phyloP scores from a whole-genome alignment of 2,888 invertebrate species.

The Calliopum simillimum region DNA sequence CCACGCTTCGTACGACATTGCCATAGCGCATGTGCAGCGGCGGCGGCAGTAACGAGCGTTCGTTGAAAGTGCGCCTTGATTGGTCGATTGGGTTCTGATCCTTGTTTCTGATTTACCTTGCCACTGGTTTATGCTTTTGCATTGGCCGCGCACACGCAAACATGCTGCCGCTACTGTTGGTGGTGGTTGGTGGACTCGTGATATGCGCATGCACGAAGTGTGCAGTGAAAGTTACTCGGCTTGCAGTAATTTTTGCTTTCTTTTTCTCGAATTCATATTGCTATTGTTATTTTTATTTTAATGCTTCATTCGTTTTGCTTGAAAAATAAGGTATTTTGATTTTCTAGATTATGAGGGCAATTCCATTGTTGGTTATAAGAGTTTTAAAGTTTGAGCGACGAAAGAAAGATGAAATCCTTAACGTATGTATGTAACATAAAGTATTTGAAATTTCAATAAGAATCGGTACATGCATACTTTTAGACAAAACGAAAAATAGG shows the following conservation, averaged over 20 bases:
- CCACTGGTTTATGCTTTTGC: neutral
- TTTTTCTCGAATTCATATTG: neutral
- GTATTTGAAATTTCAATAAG: no score
- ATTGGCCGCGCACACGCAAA: neutral
- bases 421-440: no score
- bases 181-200: slow-evolving; percentile 32
- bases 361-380: no score
- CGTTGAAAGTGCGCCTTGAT: slow-evolving; percentile 30
- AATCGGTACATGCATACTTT: no score
- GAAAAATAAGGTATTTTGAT: no score
- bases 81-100: slow-evolving; percentile 3
- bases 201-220: slow-evolving; percentile 40
- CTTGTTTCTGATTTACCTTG: neutral
- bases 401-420: no score
- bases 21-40: neutral
- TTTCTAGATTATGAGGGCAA: no score
- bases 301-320: no score
- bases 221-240: slow-evolving; percentile 10
- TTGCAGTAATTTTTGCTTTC: neutral
- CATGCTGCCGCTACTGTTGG: neutral
- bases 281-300: no score
- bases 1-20: slow-evolving; percentile 13
- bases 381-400: no score
- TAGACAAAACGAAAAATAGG: no score
- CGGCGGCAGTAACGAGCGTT: slow-evolving; percentile 1